These are phyloP conservation scores for Eucera pruinosa DNA, from an alignment of 2,888 invertebrate genomes.

Conservation along the genomic window DNA sequence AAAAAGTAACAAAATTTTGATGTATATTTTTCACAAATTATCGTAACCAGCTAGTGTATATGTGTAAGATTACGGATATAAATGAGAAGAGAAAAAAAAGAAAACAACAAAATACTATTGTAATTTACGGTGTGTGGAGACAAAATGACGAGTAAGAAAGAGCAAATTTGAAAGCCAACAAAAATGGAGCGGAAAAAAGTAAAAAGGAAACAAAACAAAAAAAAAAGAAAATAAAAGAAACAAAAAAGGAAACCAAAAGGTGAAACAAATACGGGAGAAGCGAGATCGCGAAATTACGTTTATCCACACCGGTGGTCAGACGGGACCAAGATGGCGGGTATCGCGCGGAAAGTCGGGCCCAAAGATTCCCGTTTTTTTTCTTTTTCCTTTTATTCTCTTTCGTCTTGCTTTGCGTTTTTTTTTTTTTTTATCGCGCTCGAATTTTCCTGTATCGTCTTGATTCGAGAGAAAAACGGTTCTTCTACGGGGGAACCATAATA, in stretches of 20 bases:
- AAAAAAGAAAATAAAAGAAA: constrained; percentile 43
- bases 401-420: not conserved
- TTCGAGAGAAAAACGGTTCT: too few relatives aligned
- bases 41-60: constrained; percentile 84
- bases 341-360: constrained; percentile 78
- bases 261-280: constrained; percentile 55
- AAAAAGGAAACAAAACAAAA: constrained; percentile 44
- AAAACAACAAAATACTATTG: constrained; percentile 74
- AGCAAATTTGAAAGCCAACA: constrained; percentile 62
- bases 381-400: not conserved
- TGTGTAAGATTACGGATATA: constrained; percentile 81
- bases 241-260: constrained; percentile 34
- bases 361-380: constrained; percentile 74
- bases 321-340: constrained; percentile 83
- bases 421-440: not conserved
- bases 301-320: constrained; percentile 81
- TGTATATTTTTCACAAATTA: constrained; percentile 85
- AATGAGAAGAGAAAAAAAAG: constrained; percentile 58
- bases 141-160: constrained; percentile 62
- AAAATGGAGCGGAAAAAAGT: constrained; percentile 6
- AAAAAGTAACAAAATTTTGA: constrained; percentile 85
- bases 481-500: too few relatives aligned
- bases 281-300: constrained; percentile 73
- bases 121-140: constrained; percentile 76
- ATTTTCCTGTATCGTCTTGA: too few relatives aligned